Evolutionary conservation across 2,797 vertebrate species (phyloP), one percentile per base, ranked within the genome.

Genomic region (Streptopelia turtur): DNA sequence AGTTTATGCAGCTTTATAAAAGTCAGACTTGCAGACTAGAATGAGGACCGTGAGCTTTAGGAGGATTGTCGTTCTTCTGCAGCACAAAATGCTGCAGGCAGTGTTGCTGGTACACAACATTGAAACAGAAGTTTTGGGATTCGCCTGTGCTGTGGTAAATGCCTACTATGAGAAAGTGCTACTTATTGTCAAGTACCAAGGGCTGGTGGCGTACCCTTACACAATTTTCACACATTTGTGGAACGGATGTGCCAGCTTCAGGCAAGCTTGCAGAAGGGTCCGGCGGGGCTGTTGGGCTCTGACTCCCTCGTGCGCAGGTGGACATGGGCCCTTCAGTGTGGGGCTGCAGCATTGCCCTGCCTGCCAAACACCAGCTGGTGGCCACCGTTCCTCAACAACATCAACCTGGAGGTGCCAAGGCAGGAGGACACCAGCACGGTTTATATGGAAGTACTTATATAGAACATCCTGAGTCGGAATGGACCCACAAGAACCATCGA

Each of bases 201-300:
- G 45, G 14, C 10, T 13, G 11, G 12, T 13, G 2, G 4, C 5
- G 12, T 8, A 13, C 11, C 17, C 8, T 12, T 27, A 6, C 6
- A 12, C 21, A 6, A 4, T 22, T n/a, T 11, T 7, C 11, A 18
- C 2, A 5, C 8, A 3, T 1, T 2, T 6, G 4, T 2, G 7
- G 28, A 22, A 10, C 15, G 2, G 4, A 23, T 1, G 17, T 0
- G 7, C 23, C n/a, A 13, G 0, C 8, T 21, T 3, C 1, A 4
- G 16, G 17, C 50, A 35, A 27, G 15, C 13, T 8, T 25, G 55
- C 22, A 8, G 35, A 7, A 0, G 1, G 7, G 24, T 23, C n/a
- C 12, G 11, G 45, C 33, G 31, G 11, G 27, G 9, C n/a, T 11
- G 15, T 5, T 1, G 1, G 2, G 12, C 11, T 61, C 50, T 14